phyloP scores from a whole-genome alignment of 1,140 invertebrate species.

The Choristoneura fumiferana region DNA sequence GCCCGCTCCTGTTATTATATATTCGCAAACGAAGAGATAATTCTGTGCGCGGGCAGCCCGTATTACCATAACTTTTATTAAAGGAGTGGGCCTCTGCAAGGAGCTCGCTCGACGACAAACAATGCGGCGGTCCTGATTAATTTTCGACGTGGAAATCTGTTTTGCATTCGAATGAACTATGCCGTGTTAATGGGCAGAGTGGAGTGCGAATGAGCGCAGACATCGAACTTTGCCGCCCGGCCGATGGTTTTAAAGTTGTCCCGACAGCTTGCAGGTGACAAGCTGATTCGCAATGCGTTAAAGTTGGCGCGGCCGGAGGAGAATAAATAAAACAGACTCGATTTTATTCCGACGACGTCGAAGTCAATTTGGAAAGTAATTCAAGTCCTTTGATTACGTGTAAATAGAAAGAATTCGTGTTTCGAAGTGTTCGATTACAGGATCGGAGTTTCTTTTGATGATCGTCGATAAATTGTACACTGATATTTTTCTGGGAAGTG shows the following conservation, averaged over 20 bases:
- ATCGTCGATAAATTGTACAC: conserved; percentile 4
- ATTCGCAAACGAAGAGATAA: conserved; percentile 75
- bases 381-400: conserved; percentile 17
- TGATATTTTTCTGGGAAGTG: background rate
- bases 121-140: conserved; percentile 65
- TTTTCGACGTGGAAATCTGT: conserved; percentile 64
- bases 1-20: conserved; percentile 66
- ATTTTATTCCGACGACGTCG: conserved; percentile 3
- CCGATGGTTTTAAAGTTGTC: background rate
- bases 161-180: conserved; percentile 60
- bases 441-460: conserved; percentile 7
- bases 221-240: conserved; percentile 3
- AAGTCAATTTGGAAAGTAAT: conserved; percentile 18
- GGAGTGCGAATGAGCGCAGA: conserved; percentile 27
- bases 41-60: conserved; percentile 52
- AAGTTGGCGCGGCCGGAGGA: background rate
- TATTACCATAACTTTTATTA: conserved; percentile 77
- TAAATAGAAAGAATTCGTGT: conserved; percentile 17
- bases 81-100: conserved; percentile 51
- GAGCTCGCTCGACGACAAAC: conserved; percentile 49
- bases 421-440: conserved; percentile 23
- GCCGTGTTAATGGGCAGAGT: conserved; percentile 36
- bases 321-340: conserved; percentile 16
- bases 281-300: background rate
- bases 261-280: conserved; percentile 5